Percentiles rank a stretch among this genome's conserved stretches.
These are phyloP conservation scores for Anoplolepis gracilipes DNA, from an alignment of 1,140 invertebrate species.

Conservation along the genomic window DNA sequence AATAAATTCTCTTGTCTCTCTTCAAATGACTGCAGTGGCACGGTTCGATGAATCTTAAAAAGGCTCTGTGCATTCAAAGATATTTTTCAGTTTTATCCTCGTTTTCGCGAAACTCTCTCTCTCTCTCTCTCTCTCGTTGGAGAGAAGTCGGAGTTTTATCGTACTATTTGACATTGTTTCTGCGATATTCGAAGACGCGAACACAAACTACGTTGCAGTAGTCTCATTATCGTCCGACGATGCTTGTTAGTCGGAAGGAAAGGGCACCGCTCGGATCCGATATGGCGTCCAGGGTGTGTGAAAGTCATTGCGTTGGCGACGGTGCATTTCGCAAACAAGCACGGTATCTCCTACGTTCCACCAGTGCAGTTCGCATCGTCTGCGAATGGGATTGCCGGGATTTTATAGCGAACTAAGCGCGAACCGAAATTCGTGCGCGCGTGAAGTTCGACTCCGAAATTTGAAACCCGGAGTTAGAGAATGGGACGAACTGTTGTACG, in stretches of 20 bases:
- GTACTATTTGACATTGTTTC: not conserved
- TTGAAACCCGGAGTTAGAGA: conserved; percentile 32
- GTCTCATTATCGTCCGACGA: conserved; percentile 47
- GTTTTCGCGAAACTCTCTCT: not conserved
- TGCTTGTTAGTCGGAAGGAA: conserved; percentile 46
- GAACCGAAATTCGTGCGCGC: conserved; percentile 32
- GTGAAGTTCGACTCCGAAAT: conserved; percentile 47
- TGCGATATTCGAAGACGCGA: not conserved
- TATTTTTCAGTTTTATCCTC: not conserved
- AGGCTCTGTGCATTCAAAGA: not conserved
- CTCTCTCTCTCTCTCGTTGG: not conserved
- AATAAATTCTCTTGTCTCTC: not conserved
- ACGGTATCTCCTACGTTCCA: not conserved
- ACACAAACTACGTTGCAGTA: conserved; percentile 19
- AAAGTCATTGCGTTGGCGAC: conserved; percentile 44
- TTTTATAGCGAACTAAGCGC: conserved; percentile 51
- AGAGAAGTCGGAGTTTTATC: conserved; percentile 9
- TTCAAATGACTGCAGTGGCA: not conserved
- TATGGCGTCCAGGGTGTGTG: not conserved
- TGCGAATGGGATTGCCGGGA: conserved; percentile 18
- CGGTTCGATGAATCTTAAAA: conserved; percentile 1
- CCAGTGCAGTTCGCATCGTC: not conserved
- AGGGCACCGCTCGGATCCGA: not conserved
- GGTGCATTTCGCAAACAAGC: conserved; percentile 24
- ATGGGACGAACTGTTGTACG: conserved; percentile 26